Evolutionary conservation across 2,797 vertebrate species (phyloP), one percentile per base, ranked within the genome.

Genomic region (Protosalanx chinensis): DNA sequence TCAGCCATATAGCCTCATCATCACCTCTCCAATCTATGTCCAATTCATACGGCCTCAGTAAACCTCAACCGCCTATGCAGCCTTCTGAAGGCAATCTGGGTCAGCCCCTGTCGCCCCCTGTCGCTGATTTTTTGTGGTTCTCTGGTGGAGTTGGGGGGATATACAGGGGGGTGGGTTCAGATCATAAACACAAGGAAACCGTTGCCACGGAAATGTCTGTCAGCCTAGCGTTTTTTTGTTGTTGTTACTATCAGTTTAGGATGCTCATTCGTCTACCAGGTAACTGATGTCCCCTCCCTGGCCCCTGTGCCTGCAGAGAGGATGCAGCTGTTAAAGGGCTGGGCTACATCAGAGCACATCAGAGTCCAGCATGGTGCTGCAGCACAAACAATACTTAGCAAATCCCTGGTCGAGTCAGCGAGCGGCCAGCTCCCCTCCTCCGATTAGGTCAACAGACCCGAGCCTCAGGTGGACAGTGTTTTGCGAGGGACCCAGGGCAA

Each of bases 91-190:
- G 77, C 84, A 83, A 92, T 91, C 84, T 92, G 89, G 91, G 91
- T 92, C 89, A 92, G 86, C 81, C 84, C 88, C 81, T 84, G 85
- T 86, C 82, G 77, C 84, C 81, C 84, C 88, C 81, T 84, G 85
- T 86, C 82, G 77, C 84, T 91, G 90, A 91, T 92, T 88, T 82
- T 86, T 85, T 79, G 81, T 70, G 84, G 81, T 86, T 77, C 68
- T 65, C 23, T 68, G 78, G 76, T 84, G 56, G 65, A 56, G 67
- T 64, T 84, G 67, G 68, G 56, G 62, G 53, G 79, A 83, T 83
- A 80, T 83, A 81, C 71, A 80, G 84, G 79, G 85, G 85, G 82
- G 82, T 79, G 82, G 84, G 84, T 85, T 80, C 74, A 0, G 74
- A 86, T 85, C 78, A 82, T 85, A 90, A 88, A 88, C 84, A 86